Conservation (phyloP, 2,888 invertebrate genomes). For the Rhagonycha fulva region DNA sequence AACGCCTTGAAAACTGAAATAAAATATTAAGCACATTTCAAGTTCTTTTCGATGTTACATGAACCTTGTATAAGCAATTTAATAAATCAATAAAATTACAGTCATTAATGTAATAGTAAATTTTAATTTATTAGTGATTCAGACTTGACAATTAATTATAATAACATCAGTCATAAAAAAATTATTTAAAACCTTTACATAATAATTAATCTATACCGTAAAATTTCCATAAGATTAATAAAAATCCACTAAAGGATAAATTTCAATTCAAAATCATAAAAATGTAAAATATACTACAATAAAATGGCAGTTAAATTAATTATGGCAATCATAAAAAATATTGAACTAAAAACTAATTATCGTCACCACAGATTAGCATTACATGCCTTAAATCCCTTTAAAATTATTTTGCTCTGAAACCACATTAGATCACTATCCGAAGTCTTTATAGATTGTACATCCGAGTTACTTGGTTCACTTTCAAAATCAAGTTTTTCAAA, state of each 20-base stretch:
- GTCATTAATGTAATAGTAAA: neutral
- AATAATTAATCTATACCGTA: neutral
- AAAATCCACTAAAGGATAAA: neutral
- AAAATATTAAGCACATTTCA: no score
- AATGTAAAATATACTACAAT: neutral
- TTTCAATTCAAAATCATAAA: neutral
- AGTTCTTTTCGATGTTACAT: no score
- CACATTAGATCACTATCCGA: conserved; percentile 43
- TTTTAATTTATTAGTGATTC: neutral
- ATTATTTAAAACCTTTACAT: neutral
- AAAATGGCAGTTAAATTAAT: neutral
- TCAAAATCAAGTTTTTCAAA: conserved; percentile 5
- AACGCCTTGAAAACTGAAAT: no score
- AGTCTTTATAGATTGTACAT: conserved; percentile 7
- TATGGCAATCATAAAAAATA: neutral
- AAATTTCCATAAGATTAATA: neutral
- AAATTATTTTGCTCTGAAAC: conserved; percentile 58
- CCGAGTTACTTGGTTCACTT: conserved; percentile 1
- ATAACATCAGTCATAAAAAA: neutral
- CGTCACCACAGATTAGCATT: neutral
- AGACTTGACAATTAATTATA: neutral
- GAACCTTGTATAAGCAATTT: no score
- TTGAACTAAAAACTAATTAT: neutral
- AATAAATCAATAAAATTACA: neutral
- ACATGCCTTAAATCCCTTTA: neutral